phyloP scores from a whole-genome alignment of 2,888 invertebrate species.

The Sinodicranocentrus sp. region DNA sequence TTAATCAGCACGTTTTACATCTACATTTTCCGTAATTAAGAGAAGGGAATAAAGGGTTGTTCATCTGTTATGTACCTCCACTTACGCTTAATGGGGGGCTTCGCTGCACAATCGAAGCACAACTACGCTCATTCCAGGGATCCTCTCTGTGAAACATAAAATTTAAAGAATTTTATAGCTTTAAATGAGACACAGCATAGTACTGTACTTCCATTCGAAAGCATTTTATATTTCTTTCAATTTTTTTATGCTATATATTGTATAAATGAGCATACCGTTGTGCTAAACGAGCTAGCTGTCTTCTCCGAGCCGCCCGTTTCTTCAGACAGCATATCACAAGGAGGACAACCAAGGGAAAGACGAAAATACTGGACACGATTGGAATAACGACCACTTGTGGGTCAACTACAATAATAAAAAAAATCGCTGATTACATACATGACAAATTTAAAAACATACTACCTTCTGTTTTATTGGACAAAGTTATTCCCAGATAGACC shows the following conservation, averaged over 20 bases:
- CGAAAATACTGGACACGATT: constrained; percentile 86
- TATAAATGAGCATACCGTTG: constrained; percentile 66
- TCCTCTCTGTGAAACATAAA: constrained; percentile 64
- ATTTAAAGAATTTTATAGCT: too few relatives aligned
- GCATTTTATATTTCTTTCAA: too few relatives aligned
- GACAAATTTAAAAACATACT: too few relatives aligned
- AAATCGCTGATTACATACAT: too few relatives aligned
- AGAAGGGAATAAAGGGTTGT: constrained; percentile 39
- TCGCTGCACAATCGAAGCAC: constrained; percentile 69
- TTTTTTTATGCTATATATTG: background rate
- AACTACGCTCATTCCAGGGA: constrained; percentile 71
- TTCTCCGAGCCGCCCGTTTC: constrained; percentile 89
- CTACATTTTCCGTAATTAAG: constrained; percentile 4
- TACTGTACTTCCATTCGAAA: too few relatives aligned
- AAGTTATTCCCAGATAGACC: too few relatives aligned
- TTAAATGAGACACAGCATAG: too few relatives aligned
- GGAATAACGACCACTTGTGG: constrained; percentile 77
- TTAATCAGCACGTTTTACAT: background rate
- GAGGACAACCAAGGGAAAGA: constrained; percentile 91
- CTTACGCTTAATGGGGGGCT: constrained; percentile 70
- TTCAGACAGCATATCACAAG: constrained; percentile 92
- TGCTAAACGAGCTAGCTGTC: constrained; percentile 89
- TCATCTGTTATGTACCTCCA: constrained; percentile 59
- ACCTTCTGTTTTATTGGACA: too few relatives aligned
- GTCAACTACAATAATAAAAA: constrained; percentile 44